Percentiles rank a stretch among this genome's conserved stretches.
phyloP scores from a whole-genome alignment of 2,888 invertebrate species.

The Cantharis rustica region DNA sequence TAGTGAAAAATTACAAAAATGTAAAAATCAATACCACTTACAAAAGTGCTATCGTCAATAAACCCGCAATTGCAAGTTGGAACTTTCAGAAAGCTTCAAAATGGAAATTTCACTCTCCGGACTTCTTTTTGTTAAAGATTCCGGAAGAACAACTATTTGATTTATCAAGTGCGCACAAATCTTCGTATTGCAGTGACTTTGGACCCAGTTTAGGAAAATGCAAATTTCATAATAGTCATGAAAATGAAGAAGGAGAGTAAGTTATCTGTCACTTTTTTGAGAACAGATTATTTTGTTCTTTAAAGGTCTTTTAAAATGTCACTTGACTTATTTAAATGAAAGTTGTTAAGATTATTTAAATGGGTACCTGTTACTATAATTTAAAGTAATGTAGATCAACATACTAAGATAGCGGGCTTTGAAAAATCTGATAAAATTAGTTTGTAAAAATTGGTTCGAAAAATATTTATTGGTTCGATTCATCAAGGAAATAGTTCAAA shows the following conservation, averaged over 20 bases:
- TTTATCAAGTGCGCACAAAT: background rate
- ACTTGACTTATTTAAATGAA: background rate
- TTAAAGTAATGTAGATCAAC: background rate
- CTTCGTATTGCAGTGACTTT: constrained; percentile 13
- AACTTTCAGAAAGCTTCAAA: constrained; percentile 15
- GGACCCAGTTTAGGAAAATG: constrained; percentile 5
- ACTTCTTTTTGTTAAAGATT: constrained; percentile 37
- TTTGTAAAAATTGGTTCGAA: background rate
- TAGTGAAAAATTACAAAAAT: constrained; percentile 56
- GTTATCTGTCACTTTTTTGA: background rate
- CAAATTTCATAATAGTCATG: constrained; percentile 2
- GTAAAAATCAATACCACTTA: constrained; percentile 38
- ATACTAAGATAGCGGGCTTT: background rate
- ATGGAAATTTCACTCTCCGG: constrained; percentile 37
- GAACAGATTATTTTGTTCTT: background rate
- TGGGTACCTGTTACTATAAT: background rate
- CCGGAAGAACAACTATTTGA: constrained; percentile 32
- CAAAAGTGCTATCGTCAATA: constrained; percentile 16
- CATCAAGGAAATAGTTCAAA: background rate
- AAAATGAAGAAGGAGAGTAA: constrained; percentile 5
- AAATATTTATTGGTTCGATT: background rate
- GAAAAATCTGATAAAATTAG: background rate
- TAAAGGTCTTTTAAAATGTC: background rate
- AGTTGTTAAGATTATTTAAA: background rate
- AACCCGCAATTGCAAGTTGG: constrained; percentile 17